Evolutionary conservation across 2,797 vertebrate species (phyloP), one percentile per base, ranked within the genome.

Genomic region (Gambusia yucatana): DNA sequence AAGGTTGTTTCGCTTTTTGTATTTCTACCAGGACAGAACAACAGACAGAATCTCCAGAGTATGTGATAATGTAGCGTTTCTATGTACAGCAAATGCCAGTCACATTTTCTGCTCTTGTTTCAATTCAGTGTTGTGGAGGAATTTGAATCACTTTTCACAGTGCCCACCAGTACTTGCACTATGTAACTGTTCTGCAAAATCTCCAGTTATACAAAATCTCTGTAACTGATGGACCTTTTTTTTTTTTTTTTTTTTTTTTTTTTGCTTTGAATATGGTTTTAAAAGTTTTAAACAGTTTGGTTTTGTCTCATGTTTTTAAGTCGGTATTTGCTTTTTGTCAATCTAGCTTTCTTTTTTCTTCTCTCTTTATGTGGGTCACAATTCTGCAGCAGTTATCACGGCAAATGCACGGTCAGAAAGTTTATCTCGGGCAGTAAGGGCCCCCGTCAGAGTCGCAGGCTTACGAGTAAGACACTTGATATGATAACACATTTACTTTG

Each of bases 21-120:
- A 93, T 94, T 94, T 91, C 89, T 91, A 93, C 90, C 84, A 84
- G 89, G 83, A 91, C 84, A 90, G 88, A 91, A 87, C 86, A 86
- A 79, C 91, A 82, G 80, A 92, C 77, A 90, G 79, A 81, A 93
- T 91, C 89, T 93, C 84, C 90, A 78, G 81, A 88, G 71, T 79
- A 84, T 57, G 81, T 91, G 89, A 79, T 91, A 81, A 91, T 90
- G 89, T 91, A 87, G 89, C 84, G 90, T 93, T 84, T 91, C 82
- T 86, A 87, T 92, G 89, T 91, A 75, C 57, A 75, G 57, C 59
- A 88, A 93, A 94, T 86, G 88, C 92, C 86, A 86, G 83, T 91
- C 89, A 88, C 87, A 80, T 39, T 86, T 90, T 90, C 83, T 88
- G 89, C 86, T 83, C 77, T 82, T 87, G 87, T 91, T 92, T 91